Percentiles rank a stretch among this genome's conserved stretches.
Evolutionary conservation across 2,888 invertebrate species (phyloP).

Genomic region (Cryptophagus acutangulus): DNA sequence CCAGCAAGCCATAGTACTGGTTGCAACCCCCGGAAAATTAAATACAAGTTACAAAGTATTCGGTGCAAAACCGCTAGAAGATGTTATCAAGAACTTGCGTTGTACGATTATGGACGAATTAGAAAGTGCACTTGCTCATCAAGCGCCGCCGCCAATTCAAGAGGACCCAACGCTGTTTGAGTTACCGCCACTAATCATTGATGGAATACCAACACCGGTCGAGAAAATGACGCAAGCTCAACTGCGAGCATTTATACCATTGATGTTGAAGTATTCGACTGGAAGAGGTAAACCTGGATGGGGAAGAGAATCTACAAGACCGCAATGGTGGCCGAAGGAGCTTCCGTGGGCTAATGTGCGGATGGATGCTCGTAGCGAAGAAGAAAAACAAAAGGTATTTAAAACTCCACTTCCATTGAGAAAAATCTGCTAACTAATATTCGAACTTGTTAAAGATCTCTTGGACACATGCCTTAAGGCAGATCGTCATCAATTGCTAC

Average conservation of each 20-base stretch:
- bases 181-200: slow-evolving; percentile 91
- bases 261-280: slow-evolving; percentile 97
- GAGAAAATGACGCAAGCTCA: slow-evolving; percentile 99
- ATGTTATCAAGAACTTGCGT: slow-evolving; percentile 87
- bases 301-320: slow-evolving; percentile 93
- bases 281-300: slow-evolving; percentile 96
- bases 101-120: slow-evolving; percentile 92
- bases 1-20: slow-evolving; percentile 93
- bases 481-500: slow-evolving; percentile 97
- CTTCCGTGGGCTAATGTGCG: slow-evolving; percentile 97
- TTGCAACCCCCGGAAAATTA: slow-evolving; percentile 94
- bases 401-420: background rate
- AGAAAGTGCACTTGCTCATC: slow-evolving; percentile 88
- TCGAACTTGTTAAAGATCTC: slow-evolving; percentile 65
- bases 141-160: slow-evolving; percentile 78
- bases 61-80: slow-evolving; percentile 93
- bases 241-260: slow-evolving; percentile 90
- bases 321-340: slow-evolving; percentile 98
- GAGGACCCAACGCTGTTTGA: slow-evolving; percentile 94
- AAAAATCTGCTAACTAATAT: background rate
- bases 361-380: slow-evolving; percentile 93
- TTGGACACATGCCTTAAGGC: slow-evolving; percentile 94
- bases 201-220: slow-evolving; percentile 96
- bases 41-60: slow-evolving; percentile 95
- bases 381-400: slow-evolving; percentile 91